Evolutionary conservation across 2,113 vertebrate species (phyloP).

Genomic region (Bothrops jararaca): DNA sequence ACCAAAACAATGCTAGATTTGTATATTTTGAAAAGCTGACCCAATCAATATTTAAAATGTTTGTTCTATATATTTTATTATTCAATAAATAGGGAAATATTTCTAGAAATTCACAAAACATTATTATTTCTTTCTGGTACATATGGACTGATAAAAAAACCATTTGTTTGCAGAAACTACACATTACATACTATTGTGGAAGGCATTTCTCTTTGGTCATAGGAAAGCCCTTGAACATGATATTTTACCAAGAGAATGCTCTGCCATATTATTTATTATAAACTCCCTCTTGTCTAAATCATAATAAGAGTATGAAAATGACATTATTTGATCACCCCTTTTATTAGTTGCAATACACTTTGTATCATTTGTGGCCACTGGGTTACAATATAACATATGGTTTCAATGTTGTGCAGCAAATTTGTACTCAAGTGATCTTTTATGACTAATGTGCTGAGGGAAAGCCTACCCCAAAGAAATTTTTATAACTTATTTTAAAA

Average conservation of each 20-base stretch:
- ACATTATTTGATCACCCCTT: constrained; percentile 22
- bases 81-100: background rate
- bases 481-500: constrained; percentile 48
- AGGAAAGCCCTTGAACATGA: too few relatives aligned
- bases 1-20: background rate
- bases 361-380: constrained; percentile 54
- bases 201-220: background rate
- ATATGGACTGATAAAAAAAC: background rate
- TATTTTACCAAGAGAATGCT: background rate
- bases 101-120: background rate
- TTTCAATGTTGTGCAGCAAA: constrained; percentile 55
- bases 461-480: constrained; percentile 41
- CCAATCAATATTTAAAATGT: background rate
- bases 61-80: background rate
- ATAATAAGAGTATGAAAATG: background rate
- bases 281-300: background rate
- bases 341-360: constrained; percentile 55
- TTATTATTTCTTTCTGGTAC: background rate
- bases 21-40: background rate
- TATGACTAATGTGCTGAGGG: constrained; percentile 29
- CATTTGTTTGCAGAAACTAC: background rate
- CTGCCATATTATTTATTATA: background rate
- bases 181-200: background rate
- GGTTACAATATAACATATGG: constrained; percentile 45
- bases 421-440: constrained; percentile 51